These are phyloP conservation scores for Danionella cerebrum DNA, from an alignment of 2,113 vertebrate species.

Conservation along the genomic window DNA sequence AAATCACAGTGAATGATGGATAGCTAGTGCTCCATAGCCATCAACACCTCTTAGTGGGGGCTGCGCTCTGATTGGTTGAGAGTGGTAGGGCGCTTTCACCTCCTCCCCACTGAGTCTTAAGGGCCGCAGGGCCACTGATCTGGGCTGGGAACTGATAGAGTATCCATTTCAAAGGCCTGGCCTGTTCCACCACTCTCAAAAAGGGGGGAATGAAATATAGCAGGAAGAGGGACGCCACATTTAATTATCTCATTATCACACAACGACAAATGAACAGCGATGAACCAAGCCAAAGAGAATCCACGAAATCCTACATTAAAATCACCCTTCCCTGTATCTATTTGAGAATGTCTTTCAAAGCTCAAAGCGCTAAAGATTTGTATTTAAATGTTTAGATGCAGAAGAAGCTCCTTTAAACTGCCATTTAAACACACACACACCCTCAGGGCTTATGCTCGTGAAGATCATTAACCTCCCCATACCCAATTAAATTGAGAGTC, in stretches of 20 bases:
- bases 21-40: constrained; percentile 35
- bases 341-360: constrained; percentile 32
- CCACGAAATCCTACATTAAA: constrained; percentile 35
- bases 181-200: constrained; percentile 46
- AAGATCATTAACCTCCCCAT: constrained; percentile 46
- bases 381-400: constrained; percentile 44
- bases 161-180: constrained; percentile 61
- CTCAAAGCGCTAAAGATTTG: constrained; percentile 35
- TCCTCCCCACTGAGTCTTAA: constrained; percentile 19
- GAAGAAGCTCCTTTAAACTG: constrained; percentile 42
- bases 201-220: constrained; percentile 56
- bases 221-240: constrained; percentile 63
- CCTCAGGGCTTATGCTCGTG: constrained; percentile 36
- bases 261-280: constrained; percentile 38
- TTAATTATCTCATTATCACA: constrained; percentile 74
- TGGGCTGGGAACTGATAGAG: constrained; percentile 36
- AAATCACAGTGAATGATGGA: constrained; percentile 42
- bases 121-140: constrained; percentile 19
- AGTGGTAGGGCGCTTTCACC: neutral
- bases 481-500: constrained; percentile 40
- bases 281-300: constrained; percentile 24
- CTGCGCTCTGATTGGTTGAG: neutral
- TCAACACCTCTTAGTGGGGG: constrained; percentile 40
- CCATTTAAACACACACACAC: constrained; percentile 35
- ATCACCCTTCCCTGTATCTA: constrained; percentile 17